phyloP scores from a whole-genome alignment of 2,113 vertebrate genomes.

The Indicator maculatus region DNA sequence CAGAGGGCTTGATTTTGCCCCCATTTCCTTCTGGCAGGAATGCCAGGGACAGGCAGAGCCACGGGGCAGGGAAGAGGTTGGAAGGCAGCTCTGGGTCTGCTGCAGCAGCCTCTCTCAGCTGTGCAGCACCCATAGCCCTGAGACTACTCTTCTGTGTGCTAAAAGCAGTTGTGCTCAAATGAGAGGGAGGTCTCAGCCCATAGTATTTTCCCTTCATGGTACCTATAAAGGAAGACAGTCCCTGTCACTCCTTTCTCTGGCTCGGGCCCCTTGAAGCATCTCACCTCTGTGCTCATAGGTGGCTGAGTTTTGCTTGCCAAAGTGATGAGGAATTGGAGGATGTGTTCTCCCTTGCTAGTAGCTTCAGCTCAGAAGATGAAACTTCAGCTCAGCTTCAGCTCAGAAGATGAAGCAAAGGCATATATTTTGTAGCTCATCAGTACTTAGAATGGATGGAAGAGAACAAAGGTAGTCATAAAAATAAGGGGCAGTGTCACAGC shows the following conservation, averaged over 20 bases:
- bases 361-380: background rate
- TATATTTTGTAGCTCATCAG: background rate
- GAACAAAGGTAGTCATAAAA: background rate
- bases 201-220: background rate
- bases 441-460: background rate
- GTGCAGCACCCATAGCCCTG: rapidly evolving
- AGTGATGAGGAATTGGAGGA: background rate
- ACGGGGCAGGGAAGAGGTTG: rapidly evolving
- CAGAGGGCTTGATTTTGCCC: background rate
- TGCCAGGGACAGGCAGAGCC: background rate
- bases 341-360: background rate
- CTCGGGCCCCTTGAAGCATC: background rate
- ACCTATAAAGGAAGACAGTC: background rate
- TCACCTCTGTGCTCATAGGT: background rate
- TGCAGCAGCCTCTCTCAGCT: rapidly evolving
- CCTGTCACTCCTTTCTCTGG: background rate
- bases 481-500: background rate
- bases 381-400: background rate
- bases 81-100: background rate
- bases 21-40: rapidly evolving
- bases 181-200: background rate
- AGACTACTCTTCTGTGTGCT: background rate
- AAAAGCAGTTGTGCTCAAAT: background rate
- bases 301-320: background rate
- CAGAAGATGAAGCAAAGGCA: background rate